Evolutionary conservation across 2,888 invertebrate genomes (phyloP).

Genomic region (Erebia epiphron): DNA sequence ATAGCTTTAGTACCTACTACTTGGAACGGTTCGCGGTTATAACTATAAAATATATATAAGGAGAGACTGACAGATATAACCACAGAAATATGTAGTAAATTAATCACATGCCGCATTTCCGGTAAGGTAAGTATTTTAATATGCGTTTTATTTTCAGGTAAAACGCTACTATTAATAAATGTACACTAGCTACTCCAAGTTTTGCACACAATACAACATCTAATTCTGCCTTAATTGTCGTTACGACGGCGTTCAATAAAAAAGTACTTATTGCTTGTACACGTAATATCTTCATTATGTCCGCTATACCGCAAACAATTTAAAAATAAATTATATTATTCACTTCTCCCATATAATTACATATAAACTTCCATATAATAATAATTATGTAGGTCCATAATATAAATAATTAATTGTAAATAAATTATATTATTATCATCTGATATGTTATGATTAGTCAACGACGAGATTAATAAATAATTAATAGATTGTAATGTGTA

Average conservation of each 20-base stretch:
- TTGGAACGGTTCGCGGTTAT: neutral
- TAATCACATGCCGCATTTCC: neutral
- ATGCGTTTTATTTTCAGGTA: no score
- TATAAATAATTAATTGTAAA: constrained; percentile 50
- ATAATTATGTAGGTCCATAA: constrained; percentile 49
- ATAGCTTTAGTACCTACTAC: no score
- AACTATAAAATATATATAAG: neutral
- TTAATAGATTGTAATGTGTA: constrained; percentile 21
- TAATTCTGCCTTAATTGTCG: constrained; percentile 66
- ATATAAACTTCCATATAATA: constrained; percentile 47
- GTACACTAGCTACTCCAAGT: constrained; percentile 67
- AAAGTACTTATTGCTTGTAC: constrained; percentile 81
- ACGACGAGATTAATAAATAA: constrained; percentile 34
- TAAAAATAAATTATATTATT: constrained; percentile 61
- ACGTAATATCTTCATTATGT: constrained; percentile 74
- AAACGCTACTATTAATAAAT: no score
- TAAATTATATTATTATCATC: constrained; percentile 64
- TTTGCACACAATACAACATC: constrained; percentile 78
- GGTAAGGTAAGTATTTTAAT: no score
- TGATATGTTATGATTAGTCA: constrained; percentile 60
- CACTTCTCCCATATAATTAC: constrained; percentile 44
- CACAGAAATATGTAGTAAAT: neutral
- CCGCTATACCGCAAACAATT: constrained; percentile 76
- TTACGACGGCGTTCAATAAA: constrained; percentile 71
- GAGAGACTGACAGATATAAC: neutral